Evolutionary conservation across 23 tunicate species (phyloP), one percentile per base, ranked within the genome.

Genomic region (Clavelina lepadiformis): DNA sequence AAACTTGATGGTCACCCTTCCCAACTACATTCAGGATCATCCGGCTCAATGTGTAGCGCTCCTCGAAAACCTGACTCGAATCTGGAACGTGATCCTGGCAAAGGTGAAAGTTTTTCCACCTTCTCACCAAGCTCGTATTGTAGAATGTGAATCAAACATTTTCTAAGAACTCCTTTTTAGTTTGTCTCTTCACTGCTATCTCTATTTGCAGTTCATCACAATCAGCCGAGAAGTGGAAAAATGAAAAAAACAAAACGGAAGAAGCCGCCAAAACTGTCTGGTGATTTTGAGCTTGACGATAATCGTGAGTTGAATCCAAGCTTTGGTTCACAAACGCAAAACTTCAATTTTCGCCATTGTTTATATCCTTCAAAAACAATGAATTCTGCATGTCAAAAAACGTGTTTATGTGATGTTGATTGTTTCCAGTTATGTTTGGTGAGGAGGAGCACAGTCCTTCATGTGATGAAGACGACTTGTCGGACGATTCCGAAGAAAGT

Each of bases 351-450:
- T n/a, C 15, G 15, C 49, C 11, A 41, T 41, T 41, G 13, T 41
- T 41, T 41, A 11, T 41, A 15, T 41, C 13, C 15, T 15, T 41
- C 49, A 8, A 8, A 11, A 8, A 41, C 11, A 41, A 41, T 41
- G 11, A 15, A 41, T 41, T 11, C 49, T 41, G 49, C 49, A 15
- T 15, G 15, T 15, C 49, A 11, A 41, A 8, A 41, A 41, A 15
- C 15, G 15, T 41, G 11, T 41, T 8, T 41, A 8, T 41, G 49
- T 41, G 11, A 8, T 41, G 15, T 41, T 41, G 49, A 41, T 15
- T 41, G 49, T 41, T 61, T 74, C 33, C 44, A 75, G 80, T 75
- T 28, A 32, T 75, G 36, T 75, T 75, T 63, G 80, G 64, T 21
- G 71, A 75, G 30, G 58, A 51, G 21, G 56, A 62, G 4, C 31